Base-by-base conservation (phyloP, 2,797 vertebrate species). In the Girardinus metallicus region DNA sequence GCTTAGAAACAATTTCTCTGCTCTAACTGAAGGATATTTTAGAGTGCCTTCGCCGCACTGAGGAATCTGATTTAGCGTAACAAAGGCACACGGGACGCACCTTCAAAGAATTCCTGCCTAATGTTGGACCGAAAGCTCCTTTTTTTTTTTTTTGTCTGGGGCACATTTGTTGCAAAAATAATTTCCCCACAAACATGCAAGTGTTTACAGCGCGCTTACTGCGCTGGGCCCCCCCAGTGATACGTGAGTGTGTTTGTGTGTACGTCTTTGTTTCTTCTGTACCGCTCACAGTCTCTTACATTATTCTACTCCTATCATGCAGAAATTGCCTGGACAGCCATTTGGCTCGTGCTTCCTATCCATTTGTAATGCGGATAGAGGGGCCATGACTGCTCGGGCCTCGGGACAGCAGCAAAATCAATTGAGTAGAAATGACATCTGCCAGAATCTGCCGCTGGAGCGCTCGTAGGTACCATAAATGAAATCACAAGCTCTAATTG, bases 391-490 rank as follows among this genome's bases (percentile, higher is more conserved):
- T 90, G 90, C 85, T 88, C 60, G 73, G 89, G 94, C 95, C 94
- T 93, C 86, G 75, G 94, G 94, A 96, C 92, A 83, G 94, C 86
- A 90, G 94, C 94, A 95, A 96, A 96, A 96, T 95, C 96, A 96
- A 96, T 96, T 96, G 95, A 88, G 93, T 95, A 95, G 95, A 95
- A 96, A 96, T 96, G 96, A 96, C 96, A 96, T 96, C 95, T 96
- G 95, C 94, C 96, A 95, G 94, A 89, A 93, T 91, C 87, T 88
- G 93, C 94, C 92, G 91, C 79, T 18, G 84, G 93, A 95, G 92
- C 73, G 90, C 95, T 95, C 88, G 80, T 91, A 95, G 95, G 95
- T 95, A 94, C 92, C 92, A 91, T 95, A 94, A 96, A 96, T 96
- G 93, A 96, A 96, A 96, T 96, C 95, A 95, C 93, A 89, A 89